Evolutionary conservation across 2,113 vertebrate species (phyloP).

Genomic region (Sigmodon hispidus): DNA sequence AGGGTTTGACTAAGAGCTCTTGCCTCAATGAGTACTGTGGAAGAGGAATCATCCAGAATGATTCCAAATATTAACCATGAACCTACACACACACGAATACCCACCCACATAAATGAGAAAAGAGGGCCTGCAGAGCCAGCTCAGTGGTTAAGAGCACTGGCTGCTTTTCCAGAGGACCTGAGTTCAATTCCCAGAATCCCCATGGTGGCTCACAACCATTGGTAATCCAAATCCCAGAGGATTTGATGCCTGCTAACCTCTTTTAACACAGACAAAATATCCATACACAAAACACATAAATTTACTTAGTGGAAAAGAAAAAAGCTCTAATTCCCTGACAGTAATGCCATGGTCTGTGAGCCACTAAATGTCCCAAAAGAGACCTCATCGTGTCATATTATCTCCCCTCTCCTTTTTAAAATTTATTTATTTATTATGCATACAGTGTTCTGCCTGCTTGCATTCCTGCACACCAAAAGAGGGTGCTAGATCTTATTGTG

Average conservation of each 20-base stretch:
- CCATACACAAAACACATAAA: neutral
- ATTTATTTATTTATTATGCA: too few relatives aligned
- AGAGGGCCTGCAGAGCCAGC: neutral
- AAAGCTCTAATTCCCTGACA: slow-evolving; percentile 3
- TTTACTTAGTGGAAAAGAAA: neutral
- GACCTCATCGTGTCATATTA: neutral
- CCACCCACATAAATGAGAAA: neutral
- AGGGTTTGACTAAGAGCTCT: neutral
- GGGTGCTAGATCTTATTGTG: too few relatives aligned
- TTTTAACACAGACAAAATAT: neutral
- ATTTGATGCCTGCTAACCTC: neutral
- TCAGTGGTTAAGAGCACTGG: neutral
- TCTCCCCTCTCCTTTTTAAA: neutral
- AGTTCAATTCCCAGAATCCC: neutral
- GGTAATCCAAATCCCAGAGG: neutral
- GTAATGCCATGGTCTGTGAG: neutral
- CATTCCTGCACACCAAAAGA: too few relatives aligned
- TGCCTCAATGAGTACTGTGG: neutral
- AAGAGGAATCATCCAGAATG: neutral
- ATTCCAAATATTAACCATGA: neutral
- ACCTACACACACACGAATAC: neutral
- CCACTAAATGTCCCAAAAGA: neutral
- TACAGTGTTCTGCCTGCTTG: too few relatives aligned
- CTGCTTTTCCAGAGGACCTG: neutral
- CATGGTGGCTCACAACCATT: neutral